phyloP scores from a whole-genome alignment of 2,113 vertebrate species.

The Chrysemys picta region DNA sequence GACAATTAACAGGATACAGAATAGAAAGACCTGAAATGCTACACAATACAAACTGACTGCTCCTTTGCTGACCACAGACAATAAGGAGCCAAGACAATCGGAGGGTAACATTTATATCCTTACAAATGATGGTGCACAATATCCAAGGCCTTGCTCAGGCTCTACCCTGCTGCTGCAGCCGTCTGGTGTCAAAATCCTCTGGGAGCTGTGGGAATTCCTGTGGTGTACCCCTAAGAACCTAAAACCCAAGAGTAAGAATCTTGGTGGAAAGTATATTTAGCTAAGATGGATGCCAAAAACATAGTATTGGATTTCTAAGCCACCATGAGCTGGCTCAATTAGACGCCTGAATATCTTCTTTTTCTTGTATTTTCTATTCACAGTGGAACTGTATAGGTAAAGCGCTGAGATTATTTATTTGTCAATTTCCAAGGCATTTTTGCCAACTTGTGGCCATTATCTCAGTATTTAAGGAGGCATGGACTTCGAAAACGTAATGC shows the following conservation, averaged over 20 bases:
- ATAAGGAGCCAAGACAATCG: neutral
- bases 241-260: neutral
- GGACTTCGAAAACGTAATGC: neutral
- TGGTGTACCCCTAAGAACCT: neutral
- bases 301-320: neutral
- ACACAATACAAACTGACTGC: neutral
- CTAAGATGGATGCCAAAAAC: neutral
- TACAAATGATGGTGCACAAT: neutral
- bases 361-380: neutral
- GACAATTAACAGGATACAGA: neutral
- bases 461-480: neutral
- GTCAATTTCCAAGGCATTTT: neutral
- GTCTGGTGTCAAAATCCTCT: neutral
- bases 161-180: neutral
- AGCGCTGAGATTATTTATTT: neutral
- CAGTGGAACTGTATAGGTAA: neutral
- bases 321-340: neutral
- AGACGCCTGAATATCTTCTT: neutral
- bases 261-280: neutral
- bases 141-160: neutral
- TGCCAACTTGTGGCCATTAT: neutral
- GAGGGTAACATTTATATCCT: neutral
- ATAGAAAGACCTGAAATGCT: neutral
- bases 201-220: neutral
- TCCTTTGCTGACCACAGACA: neutral